Conservation (phyloP, 1,140 invertebrate genomes). For the Stegodyphus mimosarum region DNA sequence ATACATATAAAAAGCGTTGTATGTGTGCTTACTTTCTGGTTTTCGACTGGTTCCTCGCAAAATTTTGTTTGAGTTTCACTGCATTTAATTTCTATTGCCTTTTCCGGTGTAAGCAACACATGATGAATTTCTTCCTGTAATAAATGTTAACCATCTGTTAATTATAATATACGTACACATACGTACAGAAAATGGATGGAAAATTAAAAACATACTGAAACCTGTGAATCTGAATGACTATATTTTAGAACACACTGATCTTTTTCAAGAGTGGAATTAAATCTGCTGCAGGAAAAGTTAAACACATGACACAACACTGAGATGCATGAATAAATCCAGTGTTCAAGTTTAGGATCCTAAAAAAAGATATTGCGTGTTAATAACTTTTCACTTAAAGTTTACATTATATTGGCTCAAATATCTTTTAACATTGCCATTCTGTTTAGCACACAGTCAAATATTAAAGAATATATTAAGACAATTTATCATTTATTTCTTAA, state of each 20-base stretch:
- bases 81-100: constrained; percentile 29
- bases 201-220: background rate
- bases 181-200: background rate
- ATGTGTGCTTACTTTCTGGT: constrained; percentile 16
- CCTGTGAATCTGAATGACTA: background rate
- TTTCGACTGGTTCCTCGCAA: constrained; percentile 35
- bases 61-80: constrained; percentile 35
- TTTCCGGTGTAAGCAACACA: constrained; percentile 11
- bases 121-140: constrained; percentile 1
- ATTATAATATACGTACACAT: background rate
- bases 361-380: background rate
- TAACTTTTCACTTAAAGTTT: background rate
- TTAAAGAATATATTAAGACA: background rate
- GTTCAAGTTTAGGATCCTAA: constrained; percentile 24
- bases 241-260: constrained; percentile 38
- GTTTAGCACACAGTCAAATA: background rate
- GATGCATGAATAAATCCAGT: constrained; percentile 35
- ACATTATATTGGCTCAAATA: background rate
- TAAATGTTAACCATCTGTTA: background rate
- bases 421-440: background rate
- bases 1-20: too few relatives aligned
- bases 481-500: background rate
- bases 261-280: background rate
- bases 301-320: constrained; percentile 18
- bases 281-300: constrained; percentile 46